These are phyloP conservation scores for Lordiphosa collinella DNA, from an alignment of 1,140 invertebrate genomes.

Conservation along the genomic window DNA sequence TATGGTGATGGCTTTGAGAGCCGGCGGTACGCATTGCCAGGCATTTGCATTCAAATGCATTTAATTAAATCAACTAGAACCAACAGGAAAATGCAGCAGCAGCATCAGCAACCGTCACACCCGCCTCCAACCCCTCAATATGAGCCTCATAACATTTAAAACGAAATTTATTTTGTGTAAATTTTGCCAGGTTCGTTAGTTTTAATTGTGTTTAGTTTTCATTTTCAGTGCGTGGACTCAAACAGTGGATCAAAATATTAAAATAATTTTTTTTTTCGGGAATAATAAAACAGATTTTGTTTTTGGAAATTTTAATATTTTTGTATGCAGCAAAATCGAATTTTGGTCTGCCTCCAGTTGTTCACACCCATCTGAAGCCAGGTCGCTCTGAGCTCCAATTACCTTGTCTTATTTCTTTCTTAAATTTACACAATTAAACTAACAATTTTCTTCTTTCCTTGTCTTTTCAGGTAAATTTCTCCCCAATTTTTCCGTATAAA, in stretches of 20 bases:
- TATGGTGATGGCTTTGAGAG: constrained; percentile 54
- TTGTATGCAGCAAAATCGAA: too few species aligned
- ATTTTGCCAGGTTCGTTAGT: constrained; percentile 73
- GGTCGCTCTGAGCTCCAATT: too few species aligned
- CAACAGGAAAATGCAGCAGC: constrained; percentile 66
- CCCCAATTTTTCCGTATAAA: too few species aligned
- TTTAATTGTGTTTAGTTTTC: constrained; percentile 74
- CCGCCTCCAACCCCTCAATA: constrained; percentile 8
- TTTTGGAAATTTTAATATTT: too few species aligned
- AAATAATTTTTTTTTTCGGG: neutral
- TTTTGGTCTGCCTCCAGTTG: too few species aligned
- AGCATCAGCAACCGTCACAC: constrained; percentile 25
- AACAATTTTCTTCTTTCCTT: too few species aligned
- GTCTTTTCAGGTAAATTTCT: too few species aligned
- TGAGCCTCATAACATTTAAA: constrained; percentile 72
- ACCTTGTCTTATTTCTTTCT: too few species aligned
- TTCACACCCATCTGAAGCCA: too few species aligned
- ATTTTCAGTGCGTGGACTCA: constrained; percentile 40
- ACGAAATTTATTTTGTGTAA: constrained; percentile 72
- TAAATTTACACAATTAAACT: too few species aligned
- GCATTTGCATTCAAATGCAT: constrained; percentile 74
- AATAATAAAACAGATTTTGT: too few species aligned
- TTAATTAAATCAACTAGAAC: constrained; percentile 75
- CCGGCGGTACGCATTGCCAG: constrained; percentile 56
- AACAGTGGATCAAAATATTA: neutral